phyloP scores from a whole-genome alignment of 1,140 invertebrate species.

The Aphidius ervi region DNA sequence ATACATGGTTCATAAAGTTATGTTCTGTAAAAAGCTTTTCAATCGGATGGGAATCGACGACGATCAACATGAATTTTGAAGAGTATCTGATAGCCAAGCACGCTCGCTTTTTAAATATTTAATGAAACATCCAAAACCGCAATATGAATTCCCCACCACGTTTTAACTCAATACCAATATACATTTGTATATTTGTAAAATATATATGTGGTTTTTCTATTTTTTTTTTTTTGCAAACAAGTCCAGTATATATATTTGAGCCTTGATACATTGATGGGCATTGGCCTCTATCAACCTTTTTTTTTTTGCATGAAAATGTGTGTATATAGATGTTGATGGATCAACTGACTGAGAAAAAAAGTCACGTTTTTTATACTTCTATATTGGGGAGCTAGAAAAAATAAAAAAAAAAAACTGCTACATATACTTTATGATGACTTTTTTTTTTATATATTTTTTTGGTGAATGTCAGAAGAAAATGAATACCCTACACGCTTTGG shows the following conservation, averaged over 20 bases:
- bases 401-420: too few species aligned
- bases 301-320: too few species aligned
- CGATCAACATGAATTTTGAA: slow-evolving; percentile 50
- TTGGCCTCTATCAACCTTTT: too few species aligned
- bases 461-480: not conserved
- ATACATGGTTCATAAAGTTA: slow-evolving; percentile 45
- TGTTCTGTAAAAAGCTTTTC: slow-evolving; percentile 43
- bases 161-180: not conserved
- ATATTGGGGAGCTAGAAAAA: too few species aligned
- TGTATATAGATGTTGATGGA: not conserved
- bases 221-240: too few species aligned
- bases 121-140: slow-evolving; percentile 52
- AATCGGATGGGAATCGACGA: slow-evolving; percentile 37
- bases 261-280: too few species aligned
- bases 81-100: slow-evolving; percentile 44
- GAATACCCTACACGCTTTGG: not conserved
- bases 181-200: too few species aligned
- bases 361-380: too few species aligned
- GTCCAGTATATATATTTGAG: too few species aligned
- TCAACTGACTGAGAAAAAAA: not conserved
- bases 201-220: slow-evolving; percentile 9
- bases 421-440: not conserved
- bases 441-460: not conserved
- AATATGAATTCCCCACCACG: slow-evolving; percentile 39
- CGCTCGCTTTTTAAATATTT: slow-evolving; percentile 50